A percentile compares a stretch with the other conserved stretches of the same genome.
Evolutionary conservation across 2,113 vertebrate genomes (phyloP).

Genomic region (Pseudonaja textilis): DNA sequence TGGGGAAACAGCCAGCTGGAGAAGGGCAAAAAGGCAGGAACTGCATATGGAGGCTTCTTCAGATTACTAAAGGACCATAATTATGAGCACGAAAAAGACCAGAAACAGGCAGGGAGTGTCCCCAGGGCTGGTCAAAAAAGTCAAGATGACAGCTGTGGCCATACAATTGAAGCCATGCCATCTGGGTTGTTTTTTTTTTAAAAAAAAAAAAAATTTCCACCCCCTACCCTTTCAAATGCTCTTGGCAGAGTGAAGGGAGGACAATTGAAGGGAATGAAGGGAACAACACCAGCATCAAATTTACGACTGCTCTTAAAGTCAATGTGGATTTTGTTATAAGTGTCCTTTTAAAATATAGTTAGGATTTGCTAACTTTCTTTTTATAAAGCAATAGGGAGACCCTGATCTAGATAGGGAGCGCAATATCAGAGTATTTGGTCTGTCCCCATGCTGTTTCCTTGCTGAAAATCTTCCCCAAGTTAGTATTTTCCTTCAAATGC

Average conservation of each 20-base stretch:
- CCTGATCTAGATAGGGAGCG: not conserved
- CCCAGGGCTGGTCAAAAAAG: not conserved
- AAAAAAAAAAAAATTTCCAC: not conserved
- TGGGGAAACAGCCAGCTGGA: not conserved
- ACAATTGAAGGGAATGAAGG: not conserved
- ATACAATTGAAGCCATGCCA: not conserved
- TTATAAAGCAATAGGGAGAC: not conserved
- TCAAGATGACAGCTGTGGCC: not conserved
- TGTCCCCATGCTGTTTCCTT: not conserved
- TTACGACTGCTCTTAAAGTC: not conserved
- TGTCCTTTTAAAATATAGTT: not conserved
- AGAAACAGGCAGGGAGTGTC: not conserved
- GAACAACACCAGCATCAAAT: not conserved
- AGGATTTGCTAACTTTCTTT: not conserved
- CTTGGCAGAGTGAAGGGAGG: not conserved
- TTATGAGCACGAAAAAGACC: not conserved
- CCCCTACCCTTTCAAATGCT: not conserved
- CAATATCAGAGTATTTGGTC: not conserved
- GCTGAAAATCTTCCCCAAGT: not conserved
- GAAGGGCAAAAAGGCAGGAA: not conserved
- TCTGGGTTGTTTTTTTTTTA: not conserved
- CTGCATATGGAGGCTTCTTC: not conserved
- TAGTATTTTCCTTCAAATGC: not conserved
- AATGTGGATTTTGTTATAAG: not conserved
- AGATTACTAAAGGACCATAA: not conserved